Base-by-base conservation (phyloP, 2,113 vertebrate genomes). In the Callionymus lyra region DNA sequence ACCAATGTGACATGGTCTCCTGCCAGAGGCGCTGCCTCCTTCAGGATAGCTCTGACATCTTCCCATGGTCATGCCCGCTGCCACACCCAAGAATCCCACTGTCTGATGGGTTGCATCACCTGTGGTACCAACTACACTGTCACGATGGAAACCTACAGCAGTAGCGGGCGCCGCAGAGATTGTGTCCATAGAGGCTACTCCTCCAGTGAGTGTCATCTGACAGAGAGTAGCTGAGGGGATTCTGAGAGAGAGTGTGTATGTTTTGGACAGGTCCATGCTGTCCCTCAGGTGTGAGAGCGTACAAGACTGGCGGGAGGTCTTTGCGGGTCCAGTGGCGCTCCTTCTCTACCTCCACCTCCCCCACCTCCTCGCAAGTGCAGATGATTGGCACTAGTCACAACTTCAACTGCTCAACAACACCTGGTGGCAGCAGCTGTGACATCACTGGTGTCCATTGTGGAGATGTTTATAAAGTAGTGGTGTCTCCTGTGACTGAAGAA, bases 61-160 rank as follows among this genome's bases (percentile, higher is more conserved):
- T 41, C 65, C 0, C 73, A 51, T 1, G 89, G 91, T 33, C 65
- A 82, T 2, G 88, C 90, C n/a, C 86, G 85, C 49, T 97, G 94
- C 65, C 92, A 84, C 77, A 91, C 90, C 1, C 73, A 72, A 43
- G 85, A 89, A 31, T 85, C 76, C 46, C 82, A 86, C 62, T 97
- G 92, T 72, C 83, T 93, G 32, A 81, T 98, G 83, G 93, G 92
- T 70, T 96, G 94, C 65, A 87, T 97, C 64, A 86, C 84, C 1
- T 97, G 93, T 14, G 82, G 89, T 13, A 84, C 87, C 47, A 90
- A 86, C 66, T 94, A 95, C 40, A 90, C 87, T 0, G 85, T 94
- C 45, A 77, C 86, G 12, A 60, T 95, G 60, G 84, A 85, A 74
- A 87, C 86, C 0, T 44, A 85, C 45, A 97, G 89, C 70, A 80